Conservation (phyloP, 2,797 vertebrate genomes). For the Dryobates pubescens region DNA sequence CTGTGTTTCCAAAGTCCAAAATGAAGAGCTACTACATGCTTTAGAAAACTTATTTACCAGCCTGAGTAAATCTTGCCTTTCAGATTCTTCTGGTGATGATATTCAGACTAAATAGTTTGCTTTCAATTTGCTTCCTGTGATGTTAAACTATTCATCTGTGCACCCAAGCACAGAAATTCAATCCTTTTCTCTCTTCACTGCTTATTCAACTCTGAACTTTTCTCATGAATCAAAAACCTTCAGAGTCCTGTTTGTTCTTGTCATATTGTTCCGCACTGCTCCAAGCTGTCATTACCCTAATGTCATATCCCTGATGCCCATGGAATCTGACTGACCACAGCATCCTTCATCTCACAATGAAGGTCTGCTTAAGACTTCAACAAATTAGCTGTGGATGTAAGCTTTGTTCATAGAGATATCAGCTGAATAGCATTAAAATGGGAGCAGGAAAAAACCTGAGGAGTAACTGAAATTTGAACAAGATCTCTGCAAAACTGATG, state of each 20-base stretch:
- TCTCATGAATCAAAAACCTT: not conserved
- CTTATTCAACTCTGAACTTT: not conserved
- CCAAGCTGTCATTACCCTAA: not conserved
- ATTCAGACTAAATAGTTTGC: not conserved
- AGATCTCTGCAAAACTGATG: not conserved
- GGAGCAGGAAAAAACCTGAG: not conserved
- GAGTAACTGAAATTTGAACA: not conserved
- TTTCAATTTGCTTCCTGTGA: not conserved
- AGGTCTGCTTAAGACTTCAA: not conserved
- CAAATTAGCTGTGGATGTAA: not conserved
- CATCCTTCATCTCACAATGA: not conserved
- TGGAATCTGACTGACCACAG: not conserved
- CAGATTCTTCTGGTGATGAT: not conserved
- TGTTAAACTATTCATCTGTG: not conserved
- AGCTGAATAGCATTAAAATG: not conserved
- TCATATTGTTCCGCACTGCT: not conserved
- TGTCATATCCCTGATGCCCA: not conserved
- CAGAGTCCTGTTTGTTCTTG: not conserved
- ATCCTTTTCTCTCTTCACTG: not conserved
- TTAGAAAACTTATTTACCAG: not conserved
- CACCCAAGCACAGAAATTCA: not conserved
- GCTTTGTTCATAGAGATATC: not conserved
- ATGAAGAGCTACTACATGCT: not conserved
- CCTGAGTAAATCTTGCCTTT: not conserved
- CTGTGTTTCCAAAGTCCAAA: not conserved